Percentiles rank a stretch among this genome's conserved stretches.
Evolutionary conservation across 2,113 vertebrate species (phyloP).

Genomic region (Sinosuthora webbiana): DNA sequence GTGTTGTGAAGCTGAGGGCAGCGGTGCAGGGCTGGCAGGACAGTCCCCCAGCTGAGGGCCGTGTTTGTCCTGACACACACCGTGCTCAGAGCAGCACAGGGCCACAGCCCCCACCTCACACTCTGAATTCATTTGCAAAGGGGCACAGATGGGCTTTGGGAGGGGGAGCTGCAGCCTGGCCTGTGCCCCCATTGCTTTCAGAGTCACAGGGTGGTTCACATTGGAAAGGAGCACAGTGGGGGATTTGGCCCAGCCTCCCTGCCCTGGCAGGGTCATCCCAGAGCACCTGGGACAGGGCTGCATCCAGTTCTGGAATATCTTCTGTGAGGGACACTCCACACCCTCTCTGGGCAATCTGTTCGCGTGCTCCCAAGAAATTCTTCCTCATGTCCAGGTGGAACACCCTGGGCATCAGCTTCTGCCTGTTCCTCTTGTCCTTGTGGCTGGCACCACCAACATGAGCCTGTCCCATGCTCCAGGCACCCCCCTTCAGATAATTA

Average conservation of each 20-base stretch:
- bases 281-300: neutral
- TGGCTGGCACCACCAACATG: neutral
- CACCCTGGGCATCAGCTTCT: neutral
- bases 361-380: neutral
- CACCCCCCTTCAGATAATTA: neutral
- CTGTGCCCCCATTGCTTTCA: accelerated
- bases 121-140: neutral
- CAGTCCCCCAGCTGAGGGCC: neutral
- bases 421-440: neutral
- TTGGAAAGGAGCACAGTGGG: neutral
- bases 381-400: neutral
- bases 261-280: neutral
- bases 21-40: neutral
- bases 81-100: neutral
- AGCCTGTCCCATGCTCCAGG: neutral
- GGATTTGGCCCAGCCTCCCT: neutral
- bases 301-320: neutral
- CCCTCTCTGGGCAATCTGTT: neutral
- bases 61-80: neutral
- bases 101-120: accelerated
- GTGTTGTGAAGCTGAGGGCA: neutral
- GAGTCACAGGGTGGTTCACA: too few relatives aligned
- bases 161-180: neutral
- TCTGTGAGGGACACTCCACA: neutral
- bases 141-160: neutral